Percentiles rank a stretch among this genome's conserved stretches.
phyloP scores from a whole-genome alignment of 1,140 invertebrate genomes.

The Venustaconcha ellipsiformis region DNA sequence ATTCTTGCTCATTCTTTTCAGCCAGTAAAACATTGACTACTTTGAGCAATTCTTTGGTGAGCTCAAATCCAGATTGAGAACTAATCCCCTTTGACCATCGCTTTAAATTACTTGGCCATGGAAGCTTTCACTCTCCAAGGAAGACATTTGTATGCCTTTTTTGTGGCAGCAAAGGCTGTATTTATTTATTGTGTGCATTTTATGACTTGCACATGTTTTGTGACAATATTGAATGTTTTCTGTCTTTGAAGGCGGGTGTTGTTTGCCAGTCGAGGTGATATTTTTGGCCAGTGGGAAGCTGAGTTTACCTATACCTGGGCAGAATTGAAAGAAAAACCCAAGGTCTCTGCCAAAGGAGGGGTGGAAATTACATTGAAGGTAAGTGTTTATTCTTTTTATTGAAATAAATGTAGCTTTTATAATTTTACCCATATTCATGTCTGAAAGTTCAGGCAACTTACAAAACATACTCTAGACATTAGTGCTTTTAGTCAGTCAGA shows the following conservation, averaged over 20 bases:
- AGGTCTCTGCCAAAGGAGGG: constrained; percentile 57
- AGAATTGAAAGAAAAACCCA: constrained; percentile 63
- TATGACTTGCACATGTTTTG: too few species aligned
- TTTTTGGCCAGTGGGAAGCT: constrained; percentile 70
- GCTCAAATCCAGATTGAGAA: background rate
- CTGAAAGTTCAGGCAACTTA: background rate
- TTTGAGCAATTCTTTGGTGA: background rate
- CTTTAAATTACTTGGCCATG: constrained; percentile 9
- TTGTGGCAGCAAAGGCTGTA: background rate
- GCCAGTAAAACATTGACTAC: too few species aligned
- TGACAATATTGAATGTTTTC: background rate
- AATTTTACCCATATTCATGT: background rate
- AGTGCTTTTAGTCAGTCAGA: background rate
- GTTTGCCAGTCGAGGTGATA: constrained; percentile 67
- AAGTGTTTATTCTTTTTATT: background rate
- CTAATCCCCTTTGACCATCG: background rate
- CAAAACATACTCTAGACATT: background rate
- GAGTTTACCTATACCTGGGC: constrained; percentile 62
- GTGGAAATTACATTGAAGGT: constrained; percentile 65
- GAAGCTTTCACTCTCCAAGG: background rate
- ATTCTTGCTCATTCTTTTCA: too few species aligned
- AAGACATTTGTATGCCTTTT: background rate
- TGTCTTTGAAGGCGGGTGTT: constrained; percentile 63
- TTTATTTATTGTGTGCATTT: constrained; percentile 19
- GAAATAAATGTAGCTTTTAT: background rate